A percentile compares a stretch with the other conserved stretches of the same genome.
These are phyloP conservation scores for Thelaira solivaga DNA, from an alignment of 2,888 invertebrate species.

Conservation along the genomic window DNA sequence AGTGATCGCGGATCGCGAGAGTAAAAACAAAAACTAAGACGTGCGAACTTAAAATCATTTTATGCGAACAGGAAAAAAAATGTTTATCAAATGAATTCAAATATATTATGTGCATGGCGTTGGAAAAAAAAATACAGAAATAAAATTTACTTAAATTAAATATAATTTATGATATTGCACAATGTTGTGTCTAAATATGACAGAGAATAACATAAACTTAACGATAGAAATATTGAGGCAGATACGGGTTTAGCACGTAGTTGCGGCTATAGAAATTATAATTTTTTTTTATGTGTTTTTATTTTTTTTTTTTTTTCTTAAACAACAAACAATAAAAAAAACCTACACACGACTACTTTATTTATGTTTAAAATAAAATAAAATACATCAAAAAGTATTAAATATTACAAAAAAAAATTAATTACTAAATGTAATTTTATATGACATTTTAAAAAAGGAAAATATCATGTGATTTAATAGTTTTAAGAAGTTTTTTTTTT, in stretches of 20 bases:
- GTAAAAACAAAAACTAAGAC: constrained; percentile 34
- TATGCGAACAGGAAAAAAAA: background rate
- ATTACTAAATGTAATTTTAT: constrained; percentile 1
- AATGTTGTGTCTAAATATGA: background rate
- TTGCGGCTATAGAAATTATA: constrained; percentile 10
- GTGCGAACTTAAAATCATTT: background rate
- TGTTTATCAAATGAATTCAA: constrained; percentile 5
- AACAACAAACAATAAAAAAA: background rate
- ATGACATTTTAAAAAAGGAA: background rate
- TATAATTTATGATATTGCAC: constrained; percentile 33
- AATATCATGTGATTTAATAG: background rate
- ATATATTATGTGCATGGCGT: too few relatives aligned
- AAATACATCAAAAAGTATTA: background rate
- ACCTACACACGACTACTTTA: background rate
- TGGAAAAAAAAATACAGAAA: background rate
- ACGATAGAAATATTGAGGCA: constrained; percentile 50
- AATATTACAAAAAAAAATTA: too few relatives aligned
- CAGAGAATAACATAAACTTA: constrained; percentile 28
- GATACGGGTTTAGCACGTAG: constrained; percentile 57
- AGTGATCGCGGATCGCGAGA: constrained; percentile 58
- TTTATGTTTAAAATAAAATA: background rate
- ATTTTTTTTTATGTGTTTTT: background rate
- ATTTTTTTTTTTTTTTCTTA: background rate
- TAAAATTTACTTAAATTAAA: constrained; percentile 8
- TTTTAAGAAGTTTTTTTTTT: background rate